These are phyloP conservation scores for Coracias cyanogaster DNA, from an alignment of 2,797 vertebrate species.

Conservation along the genomic window DNA sequence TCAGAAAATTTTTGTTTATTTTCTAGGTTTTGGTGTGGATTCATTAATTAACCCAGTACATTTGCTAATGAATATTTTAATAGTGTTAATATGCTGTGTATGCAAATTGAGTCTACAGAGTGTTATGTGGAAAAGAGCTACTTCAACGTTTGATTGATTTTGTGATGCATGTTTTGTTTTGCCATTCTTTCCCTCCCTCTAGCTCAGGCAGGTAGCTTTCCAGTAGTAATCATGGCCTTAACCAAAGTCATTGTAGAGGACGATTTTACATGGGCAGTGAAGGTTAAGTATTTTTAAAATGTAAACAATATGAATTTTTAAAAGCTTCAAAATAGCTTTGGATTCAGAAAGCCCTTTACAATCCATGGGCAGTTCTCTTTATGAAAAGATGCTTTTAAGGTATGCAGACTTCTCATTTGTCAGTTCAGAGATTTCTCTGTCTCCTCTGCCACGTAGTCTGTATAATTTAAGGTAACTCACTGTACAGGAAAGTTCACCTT, in stretches of 20 bases:
- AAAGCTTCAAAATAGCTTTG: slow-evolving; percentile 71
- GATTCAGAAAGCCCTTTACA: slow-evolving; percentile 58
- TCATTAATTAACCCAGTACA: slow-evolving; percentile 8
- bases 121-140: slow-evolving; percentile 11
- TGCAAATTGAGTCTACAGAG: not conserved
- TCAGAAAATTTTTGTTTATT: not conserved
- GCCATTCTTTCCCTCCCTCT: not conserved
- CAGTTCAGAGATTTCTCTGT: slow-evolving; percentile 77
- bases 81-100: not conserved
- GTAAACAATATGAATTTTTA: slow-evolving; percentile 78
- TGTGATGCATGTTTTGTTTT: slow-evolving; percentile 1
- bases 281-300: slow-evolving; percentile 76
- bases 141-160: not conserved
- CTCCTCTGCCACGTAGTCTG: slow-evolving; percentile 67
- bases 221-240: slow-evolving; percentile 36
- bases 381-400: slow-evolving; percentile 71
- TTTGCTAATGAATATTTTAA: slow-evolving; percentile 54
- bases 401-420: slow-evolving; percentile 73
- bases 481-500: slow-evolving; percentile 82
- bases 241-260: not conserved
- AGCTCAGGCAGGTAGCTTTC: slow-evolving; percentile 36
- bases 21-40: not conserved
- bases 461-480: slow-evolving; percentile 86
- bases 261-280: slow-evolving; percentile 16
- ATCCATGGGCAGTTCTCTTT: slow-evolving; percentile 49